Conservation (phyloP, 2,113 vertebrate genomes). For the Clarias macrocephalus region DNA sequence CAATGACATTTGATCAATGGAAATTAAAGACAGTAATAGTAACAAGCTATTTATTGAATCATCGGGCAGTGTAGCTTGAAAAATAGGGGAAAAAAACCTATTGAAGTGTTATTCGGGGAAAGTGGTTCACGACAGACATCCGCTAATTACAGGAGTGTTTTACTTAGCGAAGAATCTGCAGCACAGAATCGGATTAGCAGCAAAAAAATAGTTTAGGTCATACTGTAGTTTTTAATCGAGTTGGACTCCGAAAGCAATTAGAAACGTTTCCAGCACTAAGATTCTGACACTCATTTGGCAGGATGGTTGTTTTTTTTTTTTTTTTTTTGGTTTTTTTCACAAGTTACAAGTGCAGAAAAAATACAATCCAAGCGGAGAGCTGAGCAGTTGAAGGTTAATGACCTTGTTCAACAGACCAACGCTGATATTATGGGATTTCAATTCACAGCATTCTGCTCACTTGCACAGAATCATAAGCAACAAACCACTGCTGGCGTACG, state of each 20-base stretch:
- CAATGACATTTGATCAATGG: constrained; percentile 20
- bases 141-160: background rate
- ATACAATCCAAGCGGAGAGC: constrained; percentile 12
- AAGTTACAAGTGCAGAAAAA: background rate
- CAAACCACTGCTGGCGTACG: background rate
- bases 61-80: background rate
- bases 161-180: background rate
- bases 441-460: constrained; percentile 19
- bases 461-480: constrained; percentile 3
- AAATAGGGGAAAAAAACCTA: background rate
- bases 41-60: constrained; percentile 1
- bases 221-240: background rate
- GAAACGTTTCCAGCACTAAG: background rate
- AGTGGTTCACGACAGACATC: background rate
- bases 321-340: background rate
- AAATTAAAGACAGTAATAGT: background rate
- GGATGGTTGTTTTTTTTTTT: background rate
- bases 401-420: constrained; percentile 18
- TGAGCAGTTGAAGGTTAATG: constrained; percentile 22
- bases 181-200: background rate
- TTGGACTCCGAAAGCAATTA: background rate
- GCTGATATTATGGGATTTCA: constrained; percentile 24
- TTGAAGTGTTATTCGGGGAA: background rate
- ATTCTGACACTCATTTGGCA: background rate
- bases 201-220: background rate